Evolutionary conservation across 64 coral and sea anemone species (phyloP).

Genomic region (Pocillopora damicornis): DNA sequence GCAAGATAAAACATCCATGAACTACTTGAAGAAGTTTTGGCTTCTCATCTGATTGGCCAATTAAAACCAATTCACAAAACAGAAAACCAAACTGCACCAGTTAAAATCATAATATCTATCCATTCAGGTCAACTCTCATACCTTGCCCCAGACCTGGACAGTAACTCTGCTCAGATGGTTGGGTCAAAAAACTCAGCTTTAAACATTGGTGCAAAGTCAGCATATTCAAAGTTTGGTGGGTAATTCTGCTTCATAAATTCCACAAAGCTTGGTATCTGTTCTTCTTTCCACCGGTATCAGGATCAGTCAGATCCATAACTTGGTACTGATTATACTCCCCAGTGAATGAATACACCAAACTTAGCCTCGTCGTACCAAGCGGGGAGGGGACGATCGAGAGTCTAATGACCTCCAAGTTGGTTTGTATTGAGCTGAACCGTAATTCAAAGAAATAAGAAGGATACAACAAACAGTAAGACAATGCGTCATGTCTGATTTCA

Average conservation of each 20-base stretch:
- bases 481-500: background rate
- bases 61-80: too few species aligned
- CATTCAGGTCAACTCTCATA: background rate
- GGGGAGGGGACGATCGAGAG: slow-evolving; percentile 55
- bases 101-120: too few species aligned
- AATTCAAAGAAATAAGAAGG: background rate
- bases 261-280: slow-evolving; percentile 32
- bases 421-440: slow-evolving; percentile 37
- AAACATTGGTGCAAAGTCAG: slow-evolving; percentile 76
- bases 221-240: slow-evolving; percentile 60
- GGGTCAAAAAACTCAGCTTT: slow-evolving; percentile 71
- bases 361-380: slow-evolving; percentile 80
- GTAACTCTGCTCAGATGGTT: slow-evolving; percentile 66
- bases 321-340: slow-evolving; percentile 81
- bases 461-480: background rate
- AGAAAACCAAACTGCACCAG: background rate
- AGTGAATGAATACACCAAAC: slow-evolving; percentile 81
- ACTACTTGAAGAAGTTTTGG: too few species aligned
- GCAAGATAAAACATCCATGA: too few species aligned
- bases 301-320: slow-evolving; percentile 80
- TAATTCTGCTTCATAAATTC: slow-evolving; percentile 83
- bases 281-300: slow-evolving; percentile 39
- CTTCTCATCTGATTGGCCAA: too few species aligned
- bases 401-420: slow-evolving; percentile 87
- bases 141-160: slow-evolving; percentile 78